Evolutionary conservation across 2,888 invertebrate species (phyloP).

Genomic region (Synergus itoensis): DNA sequence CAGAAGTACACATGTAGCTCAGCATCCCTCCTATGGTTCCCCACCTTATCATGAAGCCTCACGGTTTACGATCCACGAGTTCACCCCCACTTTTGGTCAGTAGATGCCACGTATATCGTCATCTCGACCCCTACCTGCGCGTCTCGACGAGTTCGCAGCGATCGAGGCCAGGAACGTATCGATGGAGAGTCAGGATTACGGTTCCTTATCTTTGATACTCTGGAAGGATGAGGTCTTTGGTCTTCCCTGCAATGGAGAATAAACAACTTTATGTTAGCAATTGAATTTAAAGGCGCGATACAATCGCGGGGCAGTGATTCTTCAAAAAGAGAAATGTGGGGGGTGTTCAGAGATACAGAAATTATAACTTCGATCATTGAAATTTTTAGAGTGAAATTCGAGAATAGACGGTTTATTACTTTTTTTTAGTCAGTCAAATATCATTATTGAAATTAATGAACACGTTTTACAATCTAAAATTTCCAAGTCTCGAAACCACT

Average conservation of each 20-base stretch:
- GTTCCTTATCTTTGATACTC: conserved; percentile 20
- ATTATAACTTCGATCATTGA: background rate
- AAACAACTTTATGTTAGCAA: background rate
- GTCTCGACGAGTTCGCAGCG: conserved; percentile 46
- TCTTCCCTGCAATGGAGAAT: background rate
- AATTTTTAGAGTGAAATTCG: background rate
- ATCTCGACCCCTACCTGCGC: conserved; percentile 63
- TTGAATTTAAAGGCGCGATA: conserved; percentile 27
- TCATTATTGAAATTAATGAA: no score
- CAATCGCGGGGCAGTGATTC: conserved; percentile 7
- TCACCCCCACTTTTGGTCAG: conserved; percentile 37
- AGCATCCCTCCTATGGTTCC: conserved; percentile 15
- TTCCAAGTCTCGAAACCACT: no score
- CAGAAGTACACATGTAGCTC: background rate
- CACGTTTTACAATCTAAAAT: no score
- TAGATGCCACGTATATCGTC: conserved; percentile 52
- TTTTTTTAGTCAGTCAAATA: no score
- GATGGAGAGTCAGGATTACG: conserved; percentile 16
- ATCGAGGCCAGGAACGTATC: conserved; percentile 61
- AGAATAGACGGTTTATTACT: background rate
- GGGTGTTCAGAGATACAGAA: background rate
- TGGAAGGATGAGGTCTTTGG: background rate
- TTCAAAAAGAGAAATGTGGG: background rate
- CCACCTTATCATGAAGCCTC: conserved; percentile 26
- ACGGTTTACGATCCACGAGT: conserved; percentile 5